Percentiles rank a stretch among this genome's conserved stretches.
Evolutionary conservation across 2,113 vertebrate species (phyloP).

Genomic region (Eulemur rufifrons): DNA sequence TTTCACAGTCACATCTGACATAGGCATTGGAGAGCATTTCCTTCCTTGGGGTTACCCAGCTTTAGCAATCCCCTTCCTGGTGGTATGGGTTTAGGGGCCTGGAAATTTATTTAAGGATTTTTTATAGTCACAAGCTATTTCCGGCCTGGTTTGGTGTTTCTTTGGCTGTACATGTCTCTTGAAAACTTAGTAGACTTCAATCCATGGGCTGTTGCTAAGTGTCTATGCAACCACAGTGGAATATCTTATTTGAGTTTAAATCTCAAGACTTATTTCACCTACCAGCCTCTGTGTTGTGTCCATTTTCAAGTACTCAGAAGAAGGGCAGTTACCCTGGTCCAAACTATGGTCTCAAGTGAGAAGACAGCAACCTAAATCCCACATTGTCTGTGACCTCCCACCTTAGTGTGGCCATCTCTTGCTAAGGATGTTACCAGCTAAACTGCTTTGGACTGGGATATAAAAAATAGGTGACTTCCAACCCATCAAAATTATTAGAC

Average conservation of each 20-base stretch:
- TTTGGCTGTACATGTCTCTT: neutral
- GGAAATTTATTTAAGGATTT: neutral
- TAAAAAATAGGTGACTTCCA: neutral
- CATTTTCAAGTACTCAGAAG: neutral
- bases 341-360: neutral
- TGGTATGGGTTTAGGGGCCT: neutral
- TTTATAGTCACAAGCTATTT: neutral
- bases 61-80: neutral
- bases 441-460: neutral
- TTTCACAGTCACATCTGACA: neutral
- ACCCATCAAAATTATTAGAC: neutral
- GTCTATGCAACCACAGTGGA: neutral
- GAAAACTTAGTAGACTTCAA: neutral
- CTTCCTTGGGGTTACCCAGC: neutral
- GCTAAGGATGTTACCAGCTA: neutral
- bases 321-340: neutral
- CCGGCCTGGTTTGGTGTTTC: neutral
- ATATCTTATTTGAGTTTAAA: neutral
- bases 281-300: neutral
- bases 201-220: neutral
- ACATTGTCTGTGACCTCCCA: neutral
- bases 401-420: neutral
- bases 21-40: neutral
- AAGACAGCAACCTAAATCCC: neutral
- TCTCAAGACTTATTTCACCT: neutral